Conservation (phyloP, 2,888 invertebrate species). For the Zygothrica quintamaculata region DNA sequence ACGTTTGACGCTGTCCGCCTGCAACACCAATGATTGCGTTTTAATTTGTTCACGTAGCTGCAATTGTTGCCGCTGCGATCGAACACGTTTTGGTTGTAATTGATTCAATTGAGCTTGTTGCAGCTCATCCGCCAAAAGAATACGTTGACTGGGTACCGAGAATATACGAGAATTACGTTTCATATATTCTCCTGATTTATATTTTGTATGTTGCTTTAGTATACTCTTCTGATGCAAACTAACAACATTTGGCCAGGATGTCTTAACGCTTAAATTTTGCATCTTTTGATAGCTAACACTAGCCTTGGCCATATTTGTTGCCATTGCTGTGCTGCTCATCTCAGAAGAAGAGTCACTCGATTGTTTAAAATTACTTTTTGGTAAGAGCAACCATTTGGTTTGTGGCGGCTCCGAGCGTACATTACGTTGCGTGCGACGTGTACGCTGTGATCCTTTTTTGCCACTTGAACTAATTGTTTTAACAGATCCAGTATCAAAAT, state of each 20-base stretch:
- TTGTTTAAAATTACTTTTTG: conserved; percentile 37
- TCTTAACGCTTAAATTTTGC: conserved; percentile 1
- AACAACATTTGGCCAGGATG: conserved; percentile 6
- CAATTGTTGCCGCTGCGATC: conserved; percentile 4
- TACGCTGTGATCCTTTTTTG: neutral
- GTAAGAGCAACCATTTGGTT: conserved; percentile 55
- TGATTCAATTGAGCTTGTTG: conserved; percentile 33
- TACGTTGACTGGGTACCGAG: conserved; percentile 40
- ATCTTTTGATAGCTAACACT: neutral
- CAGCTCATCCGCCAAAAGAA: conserved; percentile 18
- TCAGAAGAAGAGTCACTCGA: conserved; percentile 52
- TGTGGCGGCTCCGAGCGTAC: neutral
- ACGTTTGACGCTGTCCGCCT: conserved; percentile 2
- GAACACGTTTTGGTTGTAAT: conserved; percentile 2
- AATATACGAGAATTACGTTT: conserved; percentile 10
- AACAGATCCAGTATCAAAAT: too few relatives aligned
- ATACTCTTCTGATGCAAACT: neutral
- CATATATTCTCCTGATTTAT: too few relatives aligned
- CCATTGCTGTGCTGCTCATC: neutral
- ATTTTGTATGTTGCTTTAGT: neutral
- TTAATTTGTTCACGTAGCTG: neutral
- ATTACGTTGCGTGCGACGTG: neutral
- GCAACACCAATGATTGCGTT: conserved; percentile 9
- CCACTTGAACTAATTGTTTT: neutral
- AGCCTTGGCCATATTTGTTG: too few relatives aligned